Percentiles rank a stretch among this genome's conserved stretches.
These are phyloP conservation scores for Lamproptera curius DNA, from an alignment of 2,888 invertebrate genomes.

Conservation along the genomic window DNA sequence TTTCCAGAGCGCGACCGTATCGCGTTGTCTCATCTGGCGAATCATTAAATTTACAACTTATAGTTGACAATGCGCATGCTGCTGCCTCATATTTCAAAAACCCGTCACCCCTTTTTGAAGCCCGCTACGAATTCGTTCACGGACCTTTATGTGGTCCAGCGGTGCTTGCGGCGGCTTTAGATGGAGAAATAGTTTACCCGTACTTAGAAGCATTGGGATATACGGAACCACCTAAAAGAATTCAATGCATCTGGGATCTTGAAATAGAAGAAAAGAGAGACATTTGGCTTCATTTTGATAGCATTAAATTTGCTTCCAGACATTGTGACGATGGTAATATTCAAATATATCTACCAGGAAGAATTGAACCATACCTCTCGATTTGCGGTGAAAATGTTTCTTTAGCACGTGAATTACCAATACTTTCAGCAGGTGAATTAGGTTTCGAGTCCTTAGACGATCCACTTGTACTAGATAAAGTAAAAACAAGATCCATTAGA, in stretches of 20 bases:
- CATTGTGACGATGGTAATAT: slow-evolving; percentile 92
- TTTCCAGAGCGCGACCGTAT: slow-evolving; percentile 78
- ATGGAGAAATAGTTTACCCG: slow-evolving; percentile 93
- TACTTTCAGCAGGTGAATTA: slow-evolving; percentile 87
- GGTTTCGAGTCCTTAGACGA: slow-evolving; percentile 79
- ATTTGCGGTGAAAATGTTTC: slow-evolving; percentile 93
- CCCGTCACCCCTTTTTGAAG: slow-evolving; percentile 89
- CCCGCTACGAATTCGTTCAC: slow-evolving; percentile 92
- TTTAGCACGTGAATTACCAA: slow-evolving; percentile 87
- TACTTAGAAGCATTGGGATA: slow-evolving; percentile 88
- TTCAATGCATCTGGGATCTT: slow-evolving; percentile 89
- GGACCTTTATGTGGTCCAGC: slow-evolving; percentile 93
- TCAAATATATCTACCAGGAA: slow-evolving; percentile 87
- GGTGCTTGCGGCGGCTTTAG: slow-evolving; percentile 86
- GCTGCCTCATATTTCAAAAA: slow-evolving; percentile 94
- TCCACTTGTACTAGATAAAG: slow-evolving; percentile 77
- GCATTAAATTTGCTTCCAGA: slow-evolving; percentile 90
- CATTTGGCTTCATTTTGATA: slow-evolving; percentile 91
- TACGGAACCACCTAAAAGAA: slow-evolving; percentile 82
- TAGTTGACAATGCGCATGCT: slow-evolving; percentile 90
- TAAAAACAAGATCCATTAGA: slow-evolving; percentile 80
- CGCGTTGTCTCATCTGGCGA: slow-evolving; percentile 88
- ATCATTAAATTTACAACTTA: slow-evolving; percentile 87
- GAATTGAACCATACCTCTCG: slow-evolving; percentile 86
- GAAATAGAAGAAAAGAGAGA: slow-evolving; percentile 90